A percentile compares a stretch with the other conserved stretches of the same genome.
phyloP scores from a whole-genome alignment of 2,888 invertebrate species.

The Harmothoe impar region DNA sequence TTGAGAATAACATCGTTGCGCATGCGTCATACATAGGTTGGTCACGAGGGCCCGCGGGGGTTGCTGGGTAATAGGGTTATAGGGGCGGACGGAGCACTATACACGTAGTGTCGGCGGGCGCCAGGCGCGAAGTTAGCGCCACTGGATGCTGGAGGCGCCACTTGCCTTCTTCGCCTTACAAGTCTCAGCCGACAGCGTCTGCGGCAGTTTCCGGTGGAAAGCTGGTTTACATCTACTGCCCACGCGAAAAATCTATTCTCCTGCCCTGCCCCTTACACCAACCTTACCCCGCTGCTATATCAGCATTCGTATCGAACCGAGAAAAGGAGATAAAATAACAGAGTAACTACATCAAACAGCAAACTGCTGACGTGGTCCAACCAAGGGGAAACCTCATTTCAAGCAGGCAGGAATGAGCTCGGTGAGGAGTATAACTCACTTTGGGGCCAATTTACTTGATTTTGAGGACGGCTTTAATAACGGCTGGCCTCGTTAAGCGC shows the following conservation, averaged over 20 bases:
- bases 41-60: background rate
- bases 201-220: background rate
- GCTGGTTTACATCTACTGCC: background rate
- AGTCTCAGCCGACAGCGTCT: background rate
- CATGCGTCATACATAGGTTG: constrained; percentile 1
- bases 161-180: background rate
- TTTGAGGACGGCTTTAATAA: background rate
- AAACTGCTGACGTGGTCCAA: background rate
- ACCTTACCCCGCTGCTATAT: background rate
- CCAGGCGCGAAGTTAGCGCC: background rate
- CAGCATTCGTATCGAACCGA: background rate
- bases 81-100: background rate
- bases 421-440: background rate
- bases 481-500: background rate
- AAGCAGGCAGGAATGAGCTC: background rate
- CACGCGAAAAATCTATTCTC: constrained; percentile 20
- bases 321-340: background rate
- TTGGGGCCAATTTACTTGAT: constrained; percentile 13
- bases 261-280: background rate
- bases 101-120: background rate
- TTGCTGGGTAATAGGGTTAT: constrained; percentile 16
- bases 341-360: constrained; percentile 16
- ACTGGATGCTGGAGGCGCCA: background rate
- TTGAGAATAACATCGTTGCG: constrained; percentile 25
- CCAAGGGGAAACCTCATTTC: background rate